Evolutionary conservation across 23 tunicate genomes (phyloP).

Genomic region (Trididemnum nubilum): DNA sequence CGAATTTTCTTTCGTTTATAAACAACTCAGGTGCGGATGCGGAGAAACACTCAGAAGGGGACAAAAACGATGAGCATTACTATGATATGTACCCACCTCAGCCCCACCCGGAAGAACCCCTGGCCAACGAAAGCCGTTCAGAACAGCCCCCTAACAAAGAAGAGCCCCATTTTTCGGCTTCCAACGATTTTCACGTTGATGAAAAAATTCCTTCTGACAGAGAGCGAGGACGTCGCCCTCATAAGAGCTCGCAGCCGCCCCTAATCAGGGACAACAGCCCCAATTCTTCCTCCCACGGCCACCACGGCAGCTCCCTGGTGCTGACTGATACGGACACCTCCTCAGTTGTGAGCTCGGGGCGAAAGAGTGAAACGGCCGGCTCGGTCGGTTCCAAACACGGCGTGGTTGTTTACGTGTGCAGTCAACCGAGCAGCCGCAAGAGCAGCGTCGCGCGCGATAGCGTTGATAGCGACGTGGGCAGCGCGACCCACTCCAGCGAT

Average conservation of each 20-base stretch:
- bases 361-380: constrained; percentile 46
- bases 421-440: constrained; percentile 66
- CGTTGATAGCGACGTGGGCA: background rate
- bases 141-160: background rate
- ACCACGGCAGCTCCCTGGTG: constrained; percentile 20
- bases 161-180: background rate
- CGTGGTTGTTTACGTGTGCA: constrained; percentile 70
- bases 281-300: constrained; percentile 6
- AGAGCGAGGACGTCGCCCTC: background rate
- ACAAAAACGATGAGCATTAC: background rate
- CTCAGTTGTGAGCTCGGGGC: constrained; percentile 41
- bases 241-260: background rate
- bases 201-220: background rate
- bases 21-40: background rate
- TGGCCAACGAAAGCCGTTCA: background rate
- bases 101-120: background rate
- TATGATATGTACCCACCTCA: background rate
- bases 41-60: constrained; percentile 2
- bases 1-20: background rate
- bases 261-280: background rate
- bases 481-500: background rate
- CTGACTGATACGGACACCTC: constrained; percentile 63
- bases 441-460: constrained; percentile 55
- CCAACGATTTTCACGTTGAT: background rate
- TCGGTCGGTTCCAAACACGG: constrained; percentile 39